phyloP scores from a whole-genome alignment of 37 sponge, comb jelly and placozoan genomes.

The Theonella swinhoei region DNA sequence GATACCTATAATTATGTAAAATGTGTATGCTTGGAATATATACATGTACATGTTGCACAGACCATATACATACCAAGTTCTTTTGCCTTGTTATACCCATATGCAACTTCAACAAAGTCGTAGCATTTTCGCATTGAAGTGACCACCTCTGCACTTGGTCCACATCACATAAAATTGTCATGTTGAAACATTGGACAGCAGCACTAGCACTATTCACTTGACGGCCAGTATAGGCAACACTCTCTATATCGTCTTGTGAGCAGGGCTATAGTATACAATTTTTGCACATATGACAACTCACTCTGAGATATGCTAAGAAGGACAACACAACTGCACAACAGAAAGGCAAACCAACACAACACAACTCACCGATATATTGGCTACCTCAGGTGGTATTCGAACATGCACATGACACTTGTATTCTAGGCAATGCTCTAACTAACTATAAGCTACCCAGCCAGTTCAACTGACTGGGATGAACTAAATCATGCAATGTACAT shows the following conservation, averaged over 20 bases:
- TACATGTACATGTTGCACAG: not conserved
- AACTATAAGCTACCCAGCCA: too few species aligned
- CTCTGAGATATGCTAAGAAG: too few species aligned
- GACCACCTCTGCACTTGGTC: not conserved
- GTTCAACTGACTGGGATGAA: too few species aligned
- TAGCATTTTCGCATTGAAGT: too few species aligned
- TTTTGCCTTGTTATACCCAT: not conserved
- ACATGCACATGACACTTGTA: too few species aligned
- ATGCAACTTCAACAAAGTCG: not conserved
- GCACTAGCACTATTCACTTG: not conserved
- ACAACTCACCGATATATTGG: too few species aligned
- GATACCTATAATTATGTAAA: not conserved
- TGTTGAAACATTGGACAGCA: not conserved
- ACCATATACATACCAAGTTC: not conserved
- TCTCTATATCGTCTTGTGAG: not conserved
- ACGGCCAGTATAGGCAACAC: not conserved
- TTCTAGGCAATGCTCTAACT: too few species aligned
- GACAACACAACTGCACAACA: too few species aligned
- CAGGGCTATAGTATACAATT: not conserved
- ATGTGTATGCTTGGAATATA: not conserved
- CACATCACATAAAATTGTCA: not conserved
- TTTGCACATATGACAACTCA: too few species aligned
- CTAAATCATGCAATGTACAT: too few species aligned
- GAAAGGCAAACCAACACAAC: too few species aligned
- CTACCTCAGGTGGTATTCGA: too few species aligned